phyloP scores from a whole-genome alignment of 2,113 vertebrate species.

The Symphodus melops region DNA sequence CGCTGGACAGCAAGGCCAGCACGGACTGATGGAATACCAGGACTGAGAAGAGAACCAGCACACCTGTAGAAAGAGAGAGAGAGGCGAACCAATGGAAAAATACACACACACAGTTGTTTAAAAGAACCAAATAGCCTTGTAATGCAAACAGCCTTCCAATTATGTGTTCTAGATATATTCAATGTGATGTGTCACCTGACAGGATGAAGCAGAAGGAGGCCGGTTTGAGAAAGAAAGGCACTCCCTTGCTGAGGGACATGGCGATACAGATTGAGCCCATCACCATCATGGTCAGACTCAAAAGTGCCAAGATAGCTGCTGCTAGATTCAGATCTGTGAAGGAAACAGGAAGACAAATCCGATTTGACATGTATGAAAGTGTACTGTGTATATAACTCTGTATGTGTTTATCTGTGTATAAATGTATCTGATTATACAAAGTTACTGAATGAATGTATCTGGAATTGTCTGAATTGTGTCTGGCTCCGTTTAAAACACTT shows the following conservation, averaged over 20 bases:
- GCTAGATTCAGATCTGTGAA: constrained; percentile 86
- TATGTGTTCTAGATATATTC: not conserved
- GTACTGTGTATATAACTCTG: too few species aligned
- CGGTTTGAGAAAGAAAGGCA: constrained; percentile 89
- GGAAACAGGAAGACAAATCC: not conserved
- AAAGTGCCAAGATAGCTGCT: constrained; percentile 84
- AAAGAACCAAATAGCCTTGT: not conserved
- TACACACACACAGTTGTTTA: not conserved
- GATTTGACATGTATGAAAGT: not conserved
- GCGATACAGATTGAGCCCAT: constrained; percentile 89
- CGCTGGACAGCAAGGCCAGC: constrained; percentile 80
- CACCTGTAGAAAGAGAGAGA: constrained; percentile 73
- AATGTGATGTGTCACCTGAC: constrained; percentile 81
- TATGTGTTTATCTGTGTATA: too few species aligned
- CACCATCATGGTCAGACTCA: constrained; percentile 87
- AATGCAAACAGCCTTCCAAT: not conserved
- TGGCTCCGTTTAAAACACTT: constrained; percentile 40
- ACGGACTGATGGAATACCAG: constrained; percentile 90
- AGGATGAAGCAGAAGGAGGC: constrained; percentile 90
- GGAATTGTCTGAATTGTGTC: constrained; percentile 1
- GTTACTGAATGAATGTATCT: not conserved
- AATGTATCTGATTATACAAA: not conserved
- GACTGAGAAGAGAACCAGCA: constrained; percentile 87
- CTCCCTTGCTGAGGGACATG: constrained; percentile 91
- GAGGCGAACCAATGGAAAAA: not conserved